These are phyloP conservation scores for Wiebesia pumilae DNA, from an alignment of 1,140 invertebrate genomes.

Conservation along the genomic window DNA sequence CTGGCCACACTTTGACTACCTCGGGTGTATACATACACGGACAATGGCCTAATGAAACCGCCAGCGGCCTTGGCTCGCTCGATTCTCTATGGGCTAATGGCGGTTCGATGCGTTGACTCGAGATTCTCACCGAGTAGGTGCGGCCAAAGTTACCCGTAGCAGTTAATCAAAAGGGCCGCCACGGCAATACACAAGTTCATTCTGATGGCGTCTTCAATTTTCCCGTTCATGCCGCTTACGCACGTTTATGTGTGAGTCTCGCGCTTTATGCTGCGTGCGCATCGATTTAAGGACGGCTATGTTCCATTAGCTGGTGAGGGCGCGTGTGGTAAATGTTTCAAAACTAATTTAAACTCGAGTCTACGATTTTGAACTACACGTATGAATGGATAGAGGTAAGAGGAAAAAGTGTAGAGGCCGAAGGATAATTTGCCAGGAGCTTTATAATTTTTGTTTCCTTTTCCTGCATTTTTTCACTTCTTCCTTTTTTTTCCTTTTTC, in stretches of 20 bases:
- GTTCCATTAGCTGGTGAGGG: constrained; percentile 40
- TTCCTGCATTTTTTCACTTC: too few relatives aligned
- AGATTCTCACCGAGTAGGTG: not conserved
- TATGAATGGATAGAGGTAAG: not conserved
- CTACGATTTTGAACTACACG: constrained; percentile 55
- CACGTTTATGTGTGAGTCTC: too few relatives aligned
- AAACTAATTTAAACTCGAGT: constrained; percentile 71
- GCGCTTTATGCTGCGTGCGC: not conserved
- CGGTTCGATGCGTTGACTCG: not conserved
- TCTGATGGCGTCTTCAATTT: not conserved
- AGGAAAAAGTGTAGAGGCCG: not conserved
- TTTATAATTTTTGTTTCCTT: not conserved
- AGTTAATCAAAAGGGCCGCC: constrained; percentile 20
- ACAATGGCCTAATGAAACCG: not conserved
- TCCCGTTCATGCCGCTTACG: not conserved
- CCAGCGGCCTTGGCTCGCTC: not conserved
- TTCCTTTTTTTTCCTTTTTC: not conserved
- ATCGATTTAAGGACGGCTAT: constrained; percentile 39
- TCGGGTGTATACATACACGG: not conserved
- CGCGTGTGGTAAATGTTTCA: constrained; percentile 67
- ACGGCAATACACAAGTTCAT: not conserved
- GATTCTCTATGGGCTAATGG: not conserved
- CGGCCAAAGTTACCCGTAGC: not conserved
- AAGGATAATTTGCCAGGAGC: not conserved
- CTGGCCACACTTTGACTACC: not conserved